These are phyloP conservation scores for Oscheius sp. DNA, from an alignment of 2,888 invertebrate species.

Conservation along the genomic window DNA sequence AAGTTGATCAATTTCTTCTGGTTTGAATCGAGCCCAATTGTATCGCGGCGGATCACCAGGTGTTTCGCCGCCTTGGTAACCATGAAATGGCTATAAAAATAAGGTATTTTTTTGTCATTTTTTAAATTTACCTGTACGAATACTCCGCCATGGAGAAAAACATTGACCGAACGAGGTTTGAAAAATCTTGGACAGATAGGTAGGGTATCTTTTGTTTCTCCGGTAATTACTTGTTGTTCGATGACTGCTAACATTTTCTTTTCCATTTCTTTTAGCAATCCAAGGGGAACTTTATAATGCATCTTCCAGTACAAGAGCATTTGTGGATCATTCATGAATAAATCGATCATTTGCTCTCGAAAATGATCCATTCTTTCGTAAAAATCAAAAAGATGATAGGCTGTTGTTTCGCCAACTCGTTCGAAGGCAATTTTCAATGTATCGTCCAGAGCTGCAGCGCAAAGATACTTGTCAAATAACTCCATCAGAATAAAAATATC, in stretches of 20 bases:
- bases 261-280: not conserved
- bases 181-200: no score
- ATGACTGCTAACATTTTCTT: no score
- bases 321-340: not conserved
- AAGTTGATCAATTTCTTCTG: no score
- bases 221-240: no score
- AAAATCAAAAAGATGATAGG: slow-evolving; percentile 5
- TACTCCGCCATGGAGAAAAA: no score
- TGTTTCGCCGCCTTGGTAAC: no score
- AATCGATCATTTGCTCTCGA: not conserved
- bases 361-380: slow-evolving; percentile 7
- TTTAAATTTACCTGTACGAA: no score
- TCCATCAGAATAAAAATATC: slow-evolving; percentile 16
- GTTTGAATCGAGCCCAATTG: not conserved
- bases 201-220: no score
- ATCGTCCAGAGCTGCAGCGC: slow-evolving; percentile 17
- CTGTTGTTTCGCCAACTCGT: not conserved
- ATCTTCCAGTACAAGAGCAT: not conserved
- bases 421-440: slow-evolving; percentile 4
- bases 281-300: not conserved
- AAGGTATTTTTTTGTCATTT: no score
- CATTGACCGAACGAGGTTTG: no score
- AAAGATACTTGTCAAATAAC: slow-evolving; percentile 14
- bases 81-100: no score
- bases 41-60: no score